Conservation (phyloP, 2,113 vertebrate species). For the Erinaceus europaeus region DNA sequence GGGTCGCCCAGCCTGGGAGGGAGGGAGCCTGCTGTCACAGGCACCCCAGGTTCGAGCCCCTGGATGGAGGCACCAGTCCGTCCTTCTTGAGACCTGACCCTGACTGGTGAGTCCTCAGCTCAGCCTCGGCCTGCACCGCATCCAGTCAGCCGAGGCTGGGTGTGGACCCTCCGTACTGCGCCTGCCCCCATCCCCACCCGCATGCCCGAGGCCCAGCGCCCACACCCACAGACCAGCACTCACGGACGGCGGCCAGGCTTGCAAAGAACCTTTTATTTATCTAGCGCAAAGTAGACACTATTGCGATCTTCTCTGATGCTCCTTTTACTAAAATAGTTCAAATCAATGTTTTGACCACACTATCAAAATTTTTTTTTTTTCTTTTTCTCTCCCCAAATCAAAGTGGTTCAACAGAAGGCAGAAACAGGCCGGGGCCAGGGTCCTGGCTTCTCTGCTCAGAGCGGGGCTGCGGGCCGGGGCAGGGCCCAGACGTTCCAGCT, state of each 20-base stretch:
- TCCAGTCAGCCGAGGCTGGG: too few relatives aligned
- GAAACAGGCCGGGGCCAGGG: conserved; percentile 74
- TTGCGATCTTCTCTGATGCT: conserved; percentile 81
- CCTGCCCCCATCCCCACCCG: background rate
- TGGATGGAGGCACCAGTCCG: too few relatives aligned
- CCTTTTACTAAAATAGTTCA: conserved; percentile 88
- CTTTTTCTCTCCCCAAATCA: conserved; percentile 70
- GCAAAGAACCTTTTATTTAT: conserved; percentile 83
- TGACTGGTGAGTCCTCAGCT: background rate
- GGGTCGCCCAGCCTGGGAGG: too few relatives aligned
- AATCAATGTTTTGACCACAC: conserved; percentile 85
- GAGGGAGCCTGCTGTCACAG: background rate
- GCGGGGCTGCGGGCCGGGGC: conserved; percentile 75
- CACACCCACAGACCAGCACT: background rate
- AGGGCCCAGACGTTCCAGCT: conserved; percentile 74
- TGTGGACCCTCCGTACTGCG: too few relatives aligned
- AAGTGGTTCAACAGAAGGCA: conserved; percentile 81
- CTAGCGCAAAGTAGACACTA: conserved; percentile 85
- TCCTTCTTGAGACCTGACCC: too few relatives aligned
- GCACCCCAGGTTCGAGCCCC: too few relatives aligned
- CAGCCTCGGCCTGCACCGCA: too few relatives aligned
- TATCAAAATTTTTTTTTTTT: conserved; percentile 83
- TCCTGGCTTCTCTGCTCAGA: conserved; percentile 67
- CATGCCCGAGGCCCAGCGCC: fast-evolving
- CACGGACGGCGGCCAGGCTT: conserved; percentile 47